Evolutionary conservation across 35 echinoderm and acorn worm genomes (phyloP).

Genomic region (Heliocidaris tuberculata): DNA sequence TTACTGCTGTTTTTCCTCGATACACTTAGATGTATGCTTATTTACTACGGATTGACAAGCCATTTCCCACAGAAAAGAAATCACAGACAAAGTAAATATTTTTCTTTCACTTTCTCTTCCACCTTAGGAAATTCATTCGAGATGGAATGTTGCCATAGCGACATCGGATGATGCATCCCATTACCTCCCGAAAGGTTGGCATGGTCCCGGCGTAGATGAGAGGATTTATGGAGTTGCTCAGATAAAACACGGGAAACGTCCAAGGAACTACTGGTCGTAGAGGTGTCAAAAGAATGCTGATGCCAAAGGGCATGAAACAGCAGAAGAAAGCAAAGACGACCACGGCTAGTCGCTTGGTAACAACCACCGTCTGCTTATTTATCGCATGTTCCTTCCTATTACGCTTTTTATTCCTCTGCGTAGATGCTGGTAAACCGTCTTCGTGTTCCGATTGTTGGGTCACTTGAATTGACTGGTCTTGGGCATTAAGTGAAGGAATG

Average conservation of each 20-base stretch:
- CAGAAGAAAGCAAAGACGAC: slow-evolving; percentile 31
- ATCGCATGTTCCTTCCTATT: neutral
- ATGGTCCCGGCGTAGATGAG: slow-evolving; percentile 5
- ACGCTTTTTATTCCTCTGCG: neutral
- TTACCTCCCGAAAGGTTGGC: neutral
- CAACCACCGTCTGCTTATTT: neutral
- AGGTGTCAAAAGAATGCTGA: neutral
- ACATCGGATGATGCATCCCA: slow-evolving; percentile 38
- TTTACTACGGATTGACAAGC: too few relatives aligned
- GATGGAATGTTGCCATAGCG: neutral
- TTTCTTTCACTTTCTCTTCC: too few relatives aligned
- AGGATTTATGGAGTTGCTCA: neutral
- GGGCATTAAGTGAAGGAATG: neutral
- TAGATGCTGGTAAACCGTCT: neutral
- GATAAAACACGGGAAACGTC: neutral
- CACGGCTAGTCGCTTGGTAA: slow-evolving; percentile 30
- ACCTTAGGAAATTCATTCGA: too few relatives aligned
- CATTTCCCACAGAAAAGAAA: too few relatives aligned
- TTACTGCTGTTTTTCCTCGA: too few relatives aligned
- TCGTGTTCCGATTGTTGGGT: neutral
- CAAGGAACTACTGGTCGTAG: neutral
- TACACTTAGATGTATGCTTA: too few relatives aligned
- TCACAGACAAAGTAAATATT: too few relatives aligned
- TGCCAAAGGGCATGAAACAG: slow-evolving; percentile 32
- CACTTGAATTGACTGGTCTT: neutral